A percentile compares a stretch with the other conserved stretches of the same genome.
These are phyloP conservation scores for Euzophera pinguis DNA, from an alignment of 2,888 invertebrate species.

Conservation along the genomic window DNA sequence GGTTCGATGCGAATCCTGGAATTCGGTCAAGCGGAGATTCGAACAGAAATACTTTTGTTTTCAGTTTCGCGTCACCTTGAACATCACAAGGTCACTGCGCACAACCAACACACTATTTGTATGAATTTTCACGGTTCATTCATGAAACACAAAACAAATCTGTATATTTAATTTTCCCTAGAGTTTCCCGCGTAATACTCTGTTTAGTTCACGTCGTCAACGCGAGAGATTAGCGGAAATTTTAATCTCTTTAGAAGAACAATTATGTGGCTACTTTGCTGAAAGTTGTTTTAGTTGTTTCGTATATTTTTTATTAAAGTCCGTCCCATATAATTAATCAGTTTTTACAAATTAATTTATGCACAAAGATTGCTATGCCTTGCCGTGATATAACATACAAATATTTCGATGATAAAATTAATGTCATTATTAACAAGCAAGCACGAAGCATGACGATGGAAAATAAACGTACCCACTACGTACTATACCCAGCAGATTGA, in stretches of 20 bases:
- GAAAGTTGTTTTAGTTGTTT: neutral
- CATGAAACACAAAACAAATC: neutral
- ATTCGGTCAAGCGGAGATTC: neutral
- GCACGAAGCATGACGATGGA: too few species aligned
- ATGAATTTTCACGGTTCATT: neutral
- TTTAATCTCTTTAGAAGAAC: neutral
- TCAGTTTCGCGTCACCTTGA: conserved; percentile 3
- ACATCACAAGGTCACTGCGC: neutral
- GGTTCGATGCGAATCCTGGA: too few species aligned
- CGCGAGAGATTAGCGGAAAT: neutral
- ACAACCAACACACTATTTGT: neutral
- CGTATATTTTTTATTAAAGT: neutral
- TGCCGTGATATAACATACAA: too few species aligned
- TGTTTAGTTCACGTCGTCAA: neutral
- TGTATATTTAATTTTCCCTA: neutral
- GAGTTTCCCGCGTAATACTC: neutral
- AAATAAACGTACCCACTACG: too few species aligned
- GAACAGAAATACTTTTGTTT: neutral
- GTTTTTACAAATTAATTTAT: too few species aligned
- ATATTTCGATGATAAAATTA: too few species aligned
- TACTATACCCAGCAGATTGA: too few species aligned
- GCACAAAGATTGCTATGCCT: too few species aligned
- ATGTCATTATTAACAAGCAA: too few species aligned
- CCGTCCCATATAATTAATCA: too few species aligned
- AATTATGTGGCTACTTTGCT: neutral